phyloP scores from a whole-genome alignment of 1,140 invertebrate genomes.

The Dendroctonus valens region DNA sequence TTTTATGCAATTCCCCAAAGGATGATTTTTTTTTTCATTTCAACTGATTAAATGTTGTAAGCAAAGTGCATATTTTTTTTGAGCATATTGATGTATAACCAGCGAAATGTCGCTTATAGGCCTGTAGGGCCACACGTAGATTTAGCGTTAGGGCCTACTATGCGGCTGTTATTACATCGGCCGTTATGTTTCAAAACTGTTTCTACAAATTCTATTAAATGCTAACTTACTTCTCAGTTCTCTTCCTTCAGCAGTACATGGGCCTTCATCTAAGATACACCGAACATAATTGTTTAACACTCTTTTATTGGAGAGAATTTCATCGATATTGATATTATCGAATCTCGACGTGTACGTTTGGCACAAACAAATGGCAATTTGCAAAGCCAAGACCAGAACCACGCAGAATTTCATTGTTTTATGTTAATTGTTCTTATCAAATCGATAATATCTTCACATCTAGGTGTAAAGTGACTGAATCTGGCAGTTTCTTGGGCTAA shows the following conservation, averaged over 20 bases:
- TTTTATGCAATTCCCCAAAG: no score
- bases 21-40: no score
- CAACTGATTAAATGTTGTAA: no score
- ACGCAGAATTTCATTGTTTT: not conserved
- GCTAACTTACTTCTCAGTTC: slow-evolving; percentile 64
- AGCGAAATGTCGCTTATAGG: no score
- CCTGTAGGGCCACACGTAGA: no score
- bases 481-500: not conserved
- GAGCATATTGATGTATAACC: no score
- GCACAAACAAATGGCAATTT: slow-evolving; percentile 11
- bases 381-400: not conserved
- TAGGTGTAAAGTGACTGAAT: not conserved
- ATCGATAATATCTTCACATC: slow-evolving; percentile 3
- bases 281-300: slow-evolving; percentile 64
- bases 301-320: slow-evolving; percentile 61
- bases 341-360: slow-evolving; percentile 57
- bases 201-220: no score
- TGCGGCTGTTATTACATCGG: no score
- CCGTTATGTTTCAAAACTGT: no score
- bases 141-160: no score
- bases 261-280: slow-evolving; percentile 66
- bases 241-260: slow-evolving; percentile 68
- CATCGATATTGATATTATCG: slow-evolving; percentile 64
- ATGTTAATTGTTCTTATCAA: not conserved
- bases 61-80: no score